These are phyloP conservation scores for Egretta garzetta DNA, from an alignment of 2,113 vertebrate species.

Conservation along the genomic window DNA sequence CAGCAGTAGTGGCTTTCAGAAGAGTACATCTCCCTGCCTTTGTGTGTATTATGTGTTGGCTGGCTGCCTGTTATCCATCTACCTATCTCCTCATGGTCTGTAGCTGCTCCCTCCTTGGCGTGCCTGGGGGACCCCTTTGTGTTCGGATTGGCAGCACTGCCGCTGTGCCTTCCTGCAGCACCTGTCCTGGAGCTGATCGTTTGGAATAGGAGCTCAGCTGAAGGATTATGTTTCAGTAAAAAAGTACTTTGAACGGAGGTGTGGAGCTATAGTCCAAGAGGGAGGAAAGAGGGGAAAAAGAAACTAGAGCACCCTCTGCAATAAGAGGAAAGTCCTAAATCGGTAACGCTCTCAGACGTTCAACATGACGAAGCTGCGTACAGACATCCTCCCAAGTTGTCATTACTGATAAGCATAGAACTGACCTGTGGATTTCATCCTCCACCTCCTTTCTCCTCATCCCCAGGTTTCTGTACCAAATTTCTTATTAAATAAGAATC, in stretches of 20 bases:
- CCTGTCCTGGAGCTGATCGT: background rate
- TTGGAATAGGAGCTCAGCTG: background rate
- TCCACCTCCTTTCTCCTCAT: background rate
- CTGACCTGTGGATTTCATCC: background rate
- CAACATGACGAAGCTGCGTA: fast-evolving
- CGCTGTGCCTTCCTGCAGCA: background rate
- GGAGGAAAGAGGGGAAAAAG: background rate
- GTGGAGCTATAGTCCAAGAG: background rate
- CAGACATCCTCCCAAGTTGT: background rate
- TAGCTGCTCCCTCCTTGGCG: background rate
- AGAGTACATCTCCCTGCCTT: background rate
- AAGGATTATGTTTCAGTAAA: background rate
- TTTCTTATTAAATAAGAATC: background rate
- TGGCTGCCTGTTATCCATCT: background rate
- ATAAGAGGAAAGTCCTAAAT: fast-evolving
- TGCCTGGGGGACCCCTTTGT: background rate
- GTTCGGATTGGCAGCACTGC: no score
- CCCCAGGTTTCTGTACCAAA: background rate
- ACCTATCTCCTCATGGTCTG: fast-evolving
- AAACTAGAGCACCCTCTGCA: background rate
- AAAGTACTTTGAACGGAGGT: background rate
- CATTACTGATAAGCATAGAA: background rate
- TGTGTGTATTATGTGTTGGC: no score
- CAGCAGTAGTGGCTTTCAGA: background rate
- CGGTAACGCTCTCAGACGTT: fast-evolving